Base-by-base conservation (phyloP, 2,113 vertebrate genomes). In the Haemorhous mexicanus region DNA sequence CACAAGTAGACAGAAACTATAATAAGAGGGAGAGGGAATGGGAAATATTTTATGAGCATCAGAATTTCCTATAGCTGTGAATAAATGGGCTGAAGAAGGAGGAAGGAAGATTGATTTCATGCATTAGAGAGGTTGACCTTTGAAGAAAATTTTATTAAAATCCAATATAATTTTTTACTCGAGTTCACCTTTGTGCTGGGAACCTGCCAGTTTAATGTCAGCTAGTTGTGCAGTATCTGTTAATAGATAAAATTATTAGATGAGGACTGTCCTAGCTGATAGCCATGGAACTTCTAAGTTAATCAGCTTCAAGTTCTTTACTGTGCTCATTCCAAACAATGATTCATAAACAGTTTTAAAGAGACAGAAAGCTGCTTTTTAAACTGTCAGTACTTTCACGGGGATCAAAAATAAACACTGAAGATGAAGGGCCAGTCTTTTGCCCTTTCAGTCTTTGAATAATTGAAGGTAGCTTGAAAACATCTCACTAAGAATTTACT, bases 131-230 rank as follows among this genome's bases (percentile, higher is more conserved):
- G 52, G 64, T 13, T 91, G 80, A 80, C 75, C 92, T 96, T 88
- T 86, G 76, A 95, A 96, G 72, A 94, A 88, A 68, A 43, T 93
- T 92, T 84, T 94, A 89, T 90, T 92, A 96, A 95, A 96, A 95
- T 91, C 53, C 79, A 75, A 46, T 93, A 64, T 61, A 74, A 3
- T 61, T 96, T 94, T 89, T 88, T 81, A 73, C 92, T 92, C 5
- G 16, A 86, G 55, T 88, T 94, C 61, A 80, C 90, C 83, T 96
- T 92, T 90, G 37, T 0, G 1, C 61, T 88, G 92, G 75, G 72
- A 61, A 59, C 28, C 63, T 96, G 90, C 76, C 88, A 94, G 68
- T 56, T 88, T 84, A 41, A 47, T 74, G 90, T 88, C 83, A 68
- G 76, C 33, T 79, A 37, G 62, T 77, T 93, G 61, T 14, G 3